Base-by-base conservation (phyloP, 2,797 vertebrate species). In the Sebastes minor region DNA sequence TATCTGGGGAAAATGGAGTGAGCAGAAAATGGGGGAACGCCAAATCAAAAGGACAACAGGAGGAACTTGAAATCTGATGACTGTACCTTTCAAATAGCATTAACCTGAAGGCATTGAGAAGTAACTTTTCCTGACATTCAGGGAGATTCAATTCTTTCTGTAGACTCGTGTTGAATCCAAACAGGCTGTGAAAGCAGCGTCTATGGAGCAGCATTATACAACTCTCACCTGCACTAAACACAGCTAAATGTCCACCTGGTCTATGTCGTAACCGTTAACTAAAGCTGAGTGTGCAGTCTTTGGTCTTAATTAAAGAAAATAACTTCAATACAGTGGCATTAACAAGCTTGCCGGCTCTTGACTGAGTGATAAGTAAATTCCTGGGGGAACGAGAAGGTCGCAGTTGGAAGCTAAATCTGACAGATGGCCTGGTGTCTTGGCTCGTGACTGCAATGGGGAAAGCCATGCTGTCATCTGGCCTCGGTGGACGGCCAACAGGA, bases 391-490 rank as follows among this genome's bases (percentile, higher is more conserved):
- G 80, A 78, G 80, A 75, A 91, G 88, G 88, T 79, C 78, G 67
- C 86, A 90, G 89, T 91, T 79, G 88, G 88, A 90, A 74, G 92
- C 88, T 85, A 76, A 93, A 79, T 84, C 76, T 70, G 82, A 93
- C 95, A 96, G 94, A 96, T 96, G 95, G 95, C 89, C 80, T 56
- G 79, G 84, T 82, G 92, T 85, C 85, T 92, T 93, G 91, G 91
- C 90, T 92, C 83, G 65, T 89, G 90, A 92, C 83, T 85, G 89
- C 87, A 42, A 64, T 74, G 85, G 87, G 89, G 90, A 86, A 88
- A 85, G 90, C 76, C 87, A 81, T 86, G 89, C 89, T 87, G 91
- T 93, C 92, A 92, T 83, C 65, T 87, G 86, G 89, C 80, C 86
- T 82, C 71, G 5, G 77, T 38, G 62, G 60, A 72, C 66, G 16